Evolutionary conservation across 2,797 vertebrate species (phyloP).

Genomic region (Gallinago stenura): DNA sequence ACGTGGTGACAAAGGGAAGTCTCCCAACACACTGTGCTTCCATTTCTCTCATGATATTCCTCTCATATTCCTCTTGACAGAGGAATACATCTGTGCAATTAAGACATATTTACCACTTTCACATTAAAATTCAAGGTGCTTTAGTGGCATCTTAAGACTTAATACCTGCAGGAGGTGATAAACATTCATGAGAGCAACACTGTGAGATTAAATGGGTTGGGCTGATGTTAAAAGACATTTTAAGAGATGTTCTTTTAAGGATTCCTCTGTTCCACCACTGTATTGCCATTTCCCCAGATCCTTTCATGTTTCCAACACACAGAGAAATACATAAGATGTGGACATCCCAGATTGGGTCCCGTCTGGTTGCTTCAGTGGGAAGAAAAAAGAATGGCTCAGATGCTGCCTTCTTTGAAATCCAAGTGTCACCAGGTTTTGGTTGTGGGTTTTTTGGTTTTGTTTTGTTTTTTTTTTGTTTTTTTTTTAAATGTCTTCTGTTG

Average conservation of each 20-base stretch:
- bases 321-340: neutral
- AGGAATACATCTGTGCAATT: neutral
- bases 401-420: neutral
- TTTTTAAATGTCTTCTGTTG: neutral
- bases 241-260: neutral
- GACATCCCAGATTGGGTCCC: neutral
- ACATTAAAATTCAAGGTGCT: neutral
- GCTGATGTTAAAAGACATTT: neutral
- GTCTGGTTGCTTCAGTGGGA: neutral
- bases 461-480: neutral
- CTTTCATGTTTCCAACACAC: fast-evolving
- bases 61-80: too few species aligned
- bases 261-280: neutral
- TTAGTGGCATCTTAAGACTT: neutral
- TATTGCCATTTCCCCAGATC: neutral
- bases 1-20: neutral
- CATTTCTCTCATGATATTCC: neutral
- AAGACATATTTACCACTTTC: neutral
- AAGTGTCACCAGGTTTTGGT: neutral
- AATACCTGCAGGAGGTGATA: neutral
- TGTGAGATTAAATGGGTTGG: neutral
- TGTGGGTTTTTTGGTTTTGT: neutral
- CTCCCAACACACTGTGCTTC: neutral
- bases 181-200: neutral
- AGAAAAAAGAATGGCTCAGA: neutral